Evolutionary conservation across 2,113 vertebrate genomes (phyloP), one percentile per base, ranked within the genome.

Genomic region (Microcebus ravelobensis): DNA sequence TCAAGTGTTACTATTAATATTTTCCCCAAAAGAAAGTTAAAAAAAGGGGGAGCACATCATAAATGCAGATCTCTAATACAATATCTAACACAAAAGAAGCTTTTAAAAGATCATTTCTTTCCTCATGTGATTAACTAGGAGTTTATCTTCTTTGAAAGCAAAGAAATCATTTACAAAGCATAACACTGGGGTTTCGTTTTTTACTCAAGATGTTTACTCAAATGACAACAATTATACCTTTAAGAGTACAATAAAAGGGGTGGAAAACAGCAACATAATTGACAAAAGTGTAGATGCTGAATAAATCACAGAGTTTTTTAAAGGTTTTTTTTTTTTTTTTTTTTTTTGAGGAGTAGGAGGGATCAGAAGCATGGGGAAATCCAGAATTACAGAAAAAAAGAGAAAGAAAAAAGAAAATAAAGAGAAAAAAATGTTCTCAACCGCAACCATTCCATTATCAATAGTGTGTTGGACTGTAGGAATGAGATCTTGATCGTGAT

Each of bases 401-500:
- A 67, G 34, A 67, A 23, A 6, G n/a, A 45, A 61, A 15, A 34
- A 4, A 34, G 12, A 76, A 25, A 23, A 87, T 31, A 81, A 42
- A 48, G 15, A 45, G 31, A 21, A 68, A 29, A 84, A 59, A 27
- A 85, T 0, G 68, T 98, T 91, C 94, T 98, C 96, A 97, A 91
- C 71, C 86, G 96, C 95, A 98, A 96, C 57, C 90, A 87, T 92
- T 98, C 96, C 39, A 5, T 97, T 94, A 97, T 99, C 97, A 99
- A 96, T 99, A 99, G 86, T 98, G 99, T 86, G 99, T 98, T 98
- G 99, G 99, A 97, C 99, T 99, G 96, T 99, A 99, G 68, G 99
- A 99, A 96, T 99, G 99, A 92, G 99, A 99, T 97, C 99, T 98
- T 61, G 99, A 99, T 85, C 99, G 99, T 48, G 99, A 99, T 98